Percentiles rank a stretch among this genome's conserved stretches.
Evolutionary conservation across 2,888 invertebrate genomes (phyloP).

Genomic region (Coenonympha arcania): DNA sequence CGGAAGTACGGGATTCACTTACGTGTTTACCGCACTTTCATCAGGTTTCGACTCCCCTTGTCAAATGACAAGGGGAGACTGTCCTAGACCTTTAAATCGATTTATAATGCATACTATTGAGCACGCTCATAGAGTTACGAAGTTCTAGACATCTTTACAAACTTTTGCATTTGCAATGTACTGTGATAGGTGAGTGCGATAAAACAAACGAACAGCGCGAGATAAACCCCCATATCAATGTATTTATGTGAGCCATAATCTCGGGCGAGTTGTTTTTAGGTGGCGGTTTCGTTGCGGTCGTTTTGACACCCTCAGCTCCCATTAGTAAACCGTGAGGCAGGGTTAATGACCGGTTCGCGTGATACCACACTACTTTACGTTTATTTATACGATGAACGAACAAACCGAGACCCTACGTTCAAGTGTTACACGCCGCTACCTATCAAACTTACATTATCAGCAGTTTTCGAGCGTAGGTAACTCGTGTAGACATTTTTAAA

Average conservation of each 20-base stretch:
- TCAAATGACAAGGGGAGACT: too few species aligned
- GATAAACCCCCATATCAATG: conserved; percentile 19
- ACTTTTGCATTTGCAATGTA: too few species aligned
- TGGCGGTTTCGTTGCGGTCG: conserved; percentile 54
- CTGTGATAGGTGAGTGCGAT: too few species aligned
- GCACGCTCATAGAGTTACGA: too few species aligned
- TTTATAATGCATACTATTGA: too few species aligned
- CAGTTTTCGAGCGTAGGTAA: conserved; percentile 23
- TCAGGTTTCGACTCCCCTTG: too few species aligned
- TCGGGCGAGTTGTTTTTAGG: conserved; percentile 35
- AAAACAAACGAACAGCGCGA: neutral
- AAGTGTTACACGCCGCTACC: conserved; percentile 57
- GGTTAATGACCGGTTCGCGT: conserved; percentile 70
- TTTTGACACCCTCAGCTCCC: conserved; percentile 62
- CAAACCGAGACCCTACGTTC: conserved; percentile 54
- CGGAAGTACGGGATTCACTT: too few species aligned
- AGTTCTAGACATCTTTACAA: too few species aligned
- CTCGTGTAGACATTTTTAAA: conserved; percentile 24
- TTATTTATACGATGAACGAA: conserved; percentile 67
- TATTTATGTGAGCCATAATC: conserved; percentile 45
- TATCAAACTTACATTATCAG: conserved; percentile 68
- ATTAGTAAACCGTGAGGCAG: conserved; percentile 57
- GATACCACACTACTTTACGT: conserved; percentile 59
- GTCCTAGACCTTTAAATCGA: too few species aligned
- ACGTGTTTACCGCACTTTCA: too few species aligned